Percentiles rank a stretch among this genome's conserved stretches.
Conservation (phyloP, 2,113 vertebrate genomes). For the Gadus macrocephalus region DNA sequence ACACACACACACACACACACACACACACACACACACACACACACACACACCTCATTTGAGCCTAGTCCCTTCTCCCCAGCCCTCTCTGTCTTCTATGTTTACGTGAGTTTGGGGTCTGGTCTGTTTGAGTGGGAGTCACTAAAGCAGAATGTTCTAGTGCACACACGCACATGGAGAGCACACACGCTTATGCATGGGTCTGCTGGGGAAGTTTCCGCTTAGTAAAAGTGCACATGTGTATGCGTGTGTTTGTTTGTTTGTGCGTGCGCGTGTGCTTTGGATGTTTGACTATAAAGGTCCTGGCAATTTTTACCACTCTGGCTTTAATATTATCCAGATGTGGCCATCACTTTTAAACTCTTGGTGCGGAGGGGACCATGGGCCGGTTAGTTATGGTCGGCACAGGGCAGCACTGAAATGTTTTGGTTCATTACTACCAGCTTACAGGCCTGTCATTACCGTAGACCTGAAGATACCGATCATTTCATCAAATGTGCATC, state of each 20-base stretch:
- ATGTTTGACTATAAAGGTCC: conserved; percentile 15
- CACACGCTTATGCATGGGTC: background rate
- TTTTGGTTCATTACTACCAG: conserved; percentile 9
- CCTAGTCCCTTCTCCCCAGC: background rate
- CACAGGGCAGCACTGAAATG: conserved; percentile 40
- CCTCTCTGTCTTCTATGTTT: background rate
- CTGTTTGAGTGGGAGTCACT: background rate
- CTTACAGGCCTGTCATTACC: background rate
- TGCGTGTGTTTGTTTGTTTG: background rate
- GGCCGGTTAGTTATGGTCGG: conserved; percentile 72
- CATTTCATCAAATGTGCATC: no score
- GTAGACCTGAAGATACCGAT: no score
- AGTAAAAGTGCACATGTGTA: background rate
- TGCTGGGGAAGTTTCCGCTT: background rate
- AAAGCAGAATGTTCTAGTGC: conserved; percentile 4
- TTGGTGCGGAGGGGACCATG: conserved; percentile 51
- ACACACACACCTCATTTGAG: background rate
- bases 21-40: background rate
- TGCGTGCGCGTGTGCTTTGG: background rate
- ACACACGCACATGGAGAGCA: background rate
- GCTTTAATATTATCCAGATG: conserved; percentile 44
- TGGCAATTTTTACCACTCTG: conserved; percentile 26
- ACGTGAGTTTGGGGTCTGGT: background rate
- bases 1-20: no score
- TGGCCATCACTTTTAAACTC: conserved; percentile 15